Percentiles rank a stretch among this genome's conserved stretches.
Conservation (phyloP, 2,888 invertebrate genomes). For the Phlogophora meticulosa region DNA sequence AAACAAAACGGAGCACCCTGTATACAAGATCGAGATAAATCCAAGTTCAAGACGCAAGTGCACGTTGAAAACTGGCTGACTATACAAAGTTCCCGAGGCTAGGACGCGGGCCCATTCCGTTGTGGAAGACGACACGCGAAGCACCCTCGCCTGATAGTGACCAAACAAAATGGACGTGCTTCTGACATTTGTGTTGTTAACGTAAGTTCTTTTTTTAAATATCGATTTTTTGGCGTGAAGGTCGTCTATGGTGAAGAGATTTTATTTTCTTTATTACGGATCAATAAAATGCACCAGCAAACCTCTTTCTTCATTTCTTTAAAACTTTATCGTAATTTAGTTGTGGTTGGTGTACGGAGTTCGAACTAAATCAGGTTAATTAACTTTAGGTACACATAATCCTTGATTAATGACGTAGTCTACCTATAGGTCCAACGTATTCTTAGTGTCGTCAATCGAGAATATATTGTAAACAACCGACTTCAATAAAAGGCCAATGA, state of each 20-base stretch:
- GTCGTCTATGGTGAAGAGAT: neutral
- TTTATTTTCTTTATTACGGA: neutral
- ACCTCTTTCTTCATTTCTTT: neutral
- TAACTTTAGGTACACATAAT: neutral
- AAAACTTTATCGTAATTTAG: neutral
- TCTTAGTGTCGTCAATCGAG: constrained; percentile 11
- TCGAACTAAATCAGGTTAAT: neutral
- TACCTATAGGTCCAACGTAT: neutral
- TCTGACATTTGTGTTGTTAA: constrained; percentile 72
- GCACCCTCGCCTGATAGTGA: constrained; percentile 66
- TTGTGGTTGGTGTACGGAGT: neutral
- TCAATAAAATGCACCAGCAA: neutral
- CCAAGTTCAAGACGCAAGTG: constrained; percentile 89
- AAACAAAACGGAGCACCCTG: constrained; percentile 76
- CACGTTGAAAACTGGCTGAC: constrained; percentile 80
- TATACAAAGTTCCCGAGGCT: constrained; percentile 85
- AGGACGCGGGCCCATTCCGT: constrained; percentile 82
- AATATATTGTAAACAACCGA: neutral
- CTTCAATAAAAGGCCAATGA: constrained; percentile 2
- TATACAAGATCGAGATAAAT: constrained; percentile 88
- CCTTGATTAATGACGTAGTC: neutral
- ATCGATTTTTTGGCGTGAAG: constrained; percentile 7
- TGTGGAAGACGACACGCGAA: constrained; percentile 72
- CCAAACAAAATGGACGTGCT: constrained; percentile 63
- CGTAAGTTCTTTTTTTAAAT: constrained; percentile 60